Percentiles rank a stretch among this genome's conserved stretches.
These are phyloP conservation scores for Nesoenas mayeri DNA, from an alignment of 2,113 vertebrate genomes.

Conservation along the genomic window DNA sequence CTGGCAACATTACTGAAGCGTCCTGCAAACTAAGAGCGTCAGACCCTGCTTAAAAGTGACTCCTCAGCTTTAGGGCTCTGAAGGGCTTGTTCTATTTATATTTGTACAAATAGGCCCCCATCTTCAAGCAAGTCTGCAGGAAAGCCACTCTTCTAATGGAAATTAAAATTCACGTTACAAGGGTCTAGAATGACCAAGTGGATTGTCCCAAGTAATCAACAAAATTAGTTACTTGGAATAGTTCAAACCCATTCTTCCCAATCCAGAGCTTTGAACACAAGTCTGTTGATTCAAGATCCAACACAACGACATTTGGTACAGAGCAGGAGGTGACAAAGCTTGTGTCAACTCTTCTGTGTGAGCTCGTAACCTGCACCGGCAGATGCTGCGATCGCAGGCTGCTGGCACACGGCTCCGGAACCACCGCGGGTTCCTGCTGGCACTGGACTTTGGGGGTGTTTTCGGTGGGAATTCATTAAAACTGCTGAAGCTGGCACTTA, in stretches of 20 bases:
- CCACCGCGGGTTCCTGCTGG: not conserved
- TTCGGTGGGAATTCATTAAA: not conserved
- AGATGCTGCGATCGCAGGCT: rapidly evolving
- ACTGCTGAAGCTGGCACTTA: not conserved
- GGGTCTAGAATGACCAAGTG: not conserved
- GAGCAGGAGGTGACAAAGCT: not conserved
- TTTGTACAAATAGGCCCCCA: not conserved
- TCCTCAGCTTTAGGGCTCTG: not conserved
- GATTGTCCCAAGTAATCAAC: not conserved
- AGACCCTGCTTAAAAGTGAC: not conserved
- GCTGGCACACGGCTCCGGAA: not conserved
- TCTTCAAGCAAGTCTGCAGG: not conserved
- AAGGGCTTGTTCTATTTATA: not conserved
- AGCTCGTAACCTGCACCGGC: not conserved
- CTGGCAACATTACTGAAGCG: too few relatives aligned
- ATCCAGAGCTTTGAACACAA: not conserved
- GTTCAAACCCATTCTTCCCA: not conserved
- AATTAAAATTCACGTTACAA: not conserved
- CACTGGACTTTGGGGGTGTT: not conserved
- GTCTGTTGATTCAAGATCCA: too few relatives aligned
- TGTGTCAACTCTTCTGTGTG: not conserved
- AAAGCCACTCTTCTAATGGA: not conserved
- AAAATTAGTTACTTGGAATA: not conserved
- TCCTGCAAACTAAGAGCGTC: not conserved
- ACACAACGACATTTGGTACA: not conserved